A percentile compares a stretch with the other conserved stretches of the same genome.
Evolutionary conservation across 2,797 vertebrate genomes (phyloP).

Genomic region (Carcharodon carcharias): DNA sequence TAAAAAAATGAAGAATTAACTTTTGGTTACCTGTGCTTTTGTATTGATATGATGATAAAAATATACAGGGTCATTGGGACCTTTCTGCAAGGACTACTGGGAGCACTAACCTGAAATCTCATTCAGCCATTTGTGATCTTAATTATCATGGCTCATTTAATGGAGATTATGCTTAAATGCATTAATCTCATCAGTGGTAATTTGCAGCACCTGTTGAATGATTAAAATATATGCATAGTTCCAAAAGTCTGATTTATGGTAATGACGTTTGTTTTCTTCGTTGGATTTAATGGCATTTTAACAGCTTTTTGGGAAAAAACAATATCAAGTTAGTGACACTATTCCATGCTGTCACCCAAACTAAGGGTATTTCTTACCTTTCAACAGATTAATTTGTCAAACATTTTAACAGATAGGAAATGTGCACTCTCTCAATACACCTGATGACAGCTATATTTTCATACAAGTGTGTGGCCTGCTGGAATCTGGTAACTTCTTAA

Average conservation of each 20-base stretch:
- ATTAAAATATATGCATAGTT: neutral
- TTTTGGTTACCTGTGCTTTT: neutral
- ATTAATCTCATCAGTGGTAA: neutral
- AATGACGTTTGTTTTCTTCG: neutral
- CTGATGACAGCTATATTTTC: too few species aligned
- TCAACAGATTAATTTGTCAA: too few species aligned
- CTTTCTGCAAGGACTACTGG: neutral
- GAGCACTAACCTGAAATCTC: neutral
- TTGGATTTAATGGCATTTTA: neutral
- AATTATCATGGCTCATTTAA: neutral
- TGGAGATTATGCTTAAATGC: neutral
- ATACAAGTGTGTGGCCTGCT: too few species aligned
- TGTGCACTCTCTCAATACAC: too few species aligned
- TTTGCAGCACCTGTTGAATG: neutral
- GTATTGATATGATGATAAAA: neutral
- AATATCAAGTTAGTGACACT: neutral
- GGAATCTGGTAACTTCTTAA: too few species aligned
- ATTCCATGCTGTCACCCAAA: neutral
- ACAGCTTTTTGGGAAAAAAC: neutral
- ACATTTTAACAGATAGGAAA: too few species aligned
- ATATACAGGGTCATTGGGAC: neutral
- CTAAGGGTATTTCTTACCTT: neutral
- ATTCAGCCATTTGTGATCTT: neutral
- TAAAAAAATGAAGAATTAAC: neutral
- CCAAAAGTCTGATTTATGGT: neutral